A percentile compares a stretch with the other conserved stretches of the same genome.
phyloP scores from a whole-genome alignment of 2,797 vertebrate species.

The Distichodus sexfasciatus region DNA sequence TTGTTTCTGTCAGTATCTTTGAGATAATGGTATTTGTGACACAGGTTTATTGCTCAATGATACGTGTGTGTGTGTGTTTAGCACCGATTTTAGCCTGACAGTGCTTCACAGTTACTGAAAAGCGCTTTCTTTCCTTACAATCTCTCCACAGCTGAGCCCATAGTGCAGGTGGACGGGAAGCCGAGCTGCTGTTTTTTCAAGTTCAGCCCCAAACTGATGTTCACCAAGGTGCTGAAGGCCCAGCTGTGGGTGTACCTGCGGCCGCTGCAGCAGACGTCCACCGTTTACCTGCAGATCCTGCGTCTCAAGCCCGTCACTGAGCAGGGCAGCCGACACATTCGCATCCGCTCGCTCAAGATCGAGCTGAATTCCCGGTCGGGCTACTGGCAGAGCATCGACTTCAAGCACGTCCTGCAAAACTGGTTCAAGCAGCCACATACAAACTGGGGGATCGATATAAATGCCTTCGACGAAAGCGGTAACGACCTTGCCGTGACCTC shows the following conservation, averaged over 20 bases:
- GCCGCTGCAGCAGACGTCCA: conserved; percentile 92
- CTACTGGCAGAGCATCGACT: conserved; percentile 99
- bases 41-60: not conserved
- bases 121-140: conserved; percentile 41
- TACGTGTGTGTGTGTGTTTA: too few relatives aligned
- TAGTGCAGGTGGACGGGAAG: conserved; percentile 93
- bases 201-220: conserved; percentile 99
- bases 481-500: conserved; percentile 96
- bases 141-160: conserved; percentile 82
- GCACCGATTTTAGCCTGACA: too few relatives aligned
- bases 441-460: conserved; percentile 99
- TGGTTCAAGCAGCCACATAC: conserved; percentile 99
- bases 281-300: conserved; percentile 96
- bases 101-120: too few relatives aligned
- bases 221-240: conserved; percentile 98
- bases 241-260: conserved; percentile 98
- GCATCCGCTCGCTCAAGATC: conserved; percentile 96
- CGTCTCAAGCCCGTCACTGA: conserved; percentile 93
- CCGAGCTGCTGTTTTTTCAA: conserved; percentile 98
- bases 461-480: conserved; percentile 94
- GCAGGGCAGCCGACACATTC: conserved; percentile 93
- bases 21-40: not conserved
- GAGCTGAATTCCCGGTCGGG: conserved; percentile 91
- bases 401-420: conserved; percentile 98
- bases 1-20: not conserved